A percentile compares a stretch with the other conserved stretches of the same genome.
phyloP scores from a whole-genome alignment of 2,888 invertebrate genomes.

The Seira sanloemensis region DNA sequence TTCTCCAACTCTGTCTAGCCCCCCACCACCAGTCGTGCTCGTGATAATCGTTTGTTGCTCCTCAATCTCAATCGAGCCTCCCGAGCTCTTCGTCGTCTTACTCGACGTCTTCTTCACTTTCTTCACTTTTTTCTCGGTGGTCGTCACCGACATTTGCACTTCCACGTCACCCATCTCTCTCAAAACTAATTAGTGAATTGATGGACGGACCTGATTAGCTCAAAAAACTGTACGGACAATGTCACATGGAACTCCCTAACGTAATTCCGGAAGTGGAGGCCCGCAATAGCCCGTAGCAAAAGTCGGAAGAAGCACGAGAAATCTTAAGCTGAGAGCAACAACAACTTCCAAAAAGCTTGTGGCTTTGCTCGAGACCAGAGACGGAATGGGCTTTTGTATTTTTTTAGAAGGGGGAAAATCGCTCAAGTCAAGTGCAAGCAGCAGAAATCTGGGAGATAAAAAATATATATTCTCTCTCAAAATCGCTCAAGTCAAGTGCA shows the following conservation, averaged over 20 bases:
- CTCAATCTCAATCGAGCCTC: constrained; percentile 81
- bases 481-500: too few relatives aligned
- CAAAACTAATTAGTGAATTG: background rate
- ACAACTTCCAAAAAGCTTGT: too few relatives aligned
- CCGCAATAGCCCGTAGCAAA: background rate
- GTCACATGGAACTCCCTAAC: too few relatives aligned
- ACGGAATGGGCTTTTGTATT: constrained; percentile 55
- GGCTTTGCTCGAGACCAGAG: constrained; percentile 57
- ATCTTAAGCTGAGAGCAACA: background rate
- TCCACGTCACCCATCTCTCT: constrained; percentile 91
- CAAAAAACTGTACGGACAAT: too few relatives aligned
- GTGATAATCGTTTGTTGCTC: constrained; percentile 76
- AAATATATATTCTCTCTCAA: too few relatives aligned
- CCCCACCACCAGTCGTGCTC: constrained; percentile 89
- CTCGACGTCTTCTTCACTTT: constrained; percentile 91
- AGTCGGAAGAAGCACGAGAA: background rate
- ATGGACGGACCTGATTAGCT: too few relatives aligned
- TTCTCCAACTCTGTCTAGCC: constrained; percentile 78
- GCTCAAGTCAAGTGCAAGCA: too few relatives aligned
- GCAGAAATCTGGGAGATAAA: constrained; percentile 42
- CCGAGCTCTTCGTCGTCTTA: constrained; percentile 78
- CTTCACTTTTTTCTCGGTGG: constrained; percentile 88
- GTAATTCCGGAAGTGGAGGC: background rate
- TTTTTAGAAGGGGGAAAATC: too few relatives aligned
- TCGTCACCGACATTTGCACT: constrained; percentile 85